Conservation (phyloP, 2,113 vertebrate genomes). For the Colinus virginianus region DNA sequence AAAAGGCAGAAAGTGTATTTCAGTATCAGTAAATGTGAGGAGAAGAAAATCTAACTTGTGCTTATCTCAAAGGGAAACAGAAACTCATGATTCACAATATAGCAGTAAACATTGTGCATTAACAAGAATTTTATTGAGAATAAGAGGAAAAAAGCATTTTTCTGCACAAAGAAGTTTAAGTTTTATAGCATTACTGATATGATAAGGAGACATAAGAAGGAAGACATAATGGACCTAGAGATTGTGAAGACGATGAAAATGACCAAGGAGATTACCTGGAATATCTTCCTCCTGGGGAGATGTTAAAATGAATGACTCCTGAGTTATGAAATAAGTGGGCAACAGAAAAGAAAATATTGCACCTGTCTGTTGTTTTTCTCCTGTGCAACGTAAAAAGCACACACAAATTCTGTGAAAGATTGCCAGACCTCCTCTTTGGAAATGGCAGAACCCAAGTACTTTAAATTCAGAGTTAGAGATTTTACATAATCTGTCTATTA, state of each 20-base stretch:
- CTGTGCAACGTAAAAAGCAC: not conserved
- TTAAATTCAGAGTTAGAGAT: not conserved
- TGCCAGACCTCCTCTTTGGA: not conserved
- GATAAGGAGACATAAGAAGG: not conserved
- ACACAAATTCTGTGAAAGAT: not conserved
- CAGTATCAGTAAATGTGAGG: not conserved
- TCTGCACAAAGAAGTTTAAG: not conserved
- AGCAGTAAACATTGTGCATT: not conserved
- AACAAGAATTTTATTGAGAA: not conserved
- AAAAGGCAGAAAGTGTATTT: not conserved
- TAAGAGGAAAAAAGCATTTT: not conserved
- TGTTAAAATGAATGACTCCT: not conserved
- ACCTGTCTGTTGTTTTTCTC: not conserved
- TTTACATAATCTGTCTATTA: not conserved
- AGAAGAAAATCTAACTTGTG: not conserved
- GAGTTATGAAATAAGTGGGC: not conserved
- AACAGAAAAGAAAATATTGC: not conserved
- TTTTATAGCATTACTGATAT: not conserved
- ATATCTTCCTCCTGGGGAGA: not conserved
- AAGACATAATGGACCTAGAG: not conserved
- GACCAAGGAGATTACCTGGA: not conserved
- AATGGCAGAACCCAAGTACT: not conserved
- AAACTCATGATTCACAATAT: not conserved
- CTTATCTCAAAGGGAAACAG: not conserved
- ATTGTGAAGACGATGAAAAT: not conserved